Conservation (phyloP, 2,797 vertebrate species). For the Notolepis coatsorum region DNA sequence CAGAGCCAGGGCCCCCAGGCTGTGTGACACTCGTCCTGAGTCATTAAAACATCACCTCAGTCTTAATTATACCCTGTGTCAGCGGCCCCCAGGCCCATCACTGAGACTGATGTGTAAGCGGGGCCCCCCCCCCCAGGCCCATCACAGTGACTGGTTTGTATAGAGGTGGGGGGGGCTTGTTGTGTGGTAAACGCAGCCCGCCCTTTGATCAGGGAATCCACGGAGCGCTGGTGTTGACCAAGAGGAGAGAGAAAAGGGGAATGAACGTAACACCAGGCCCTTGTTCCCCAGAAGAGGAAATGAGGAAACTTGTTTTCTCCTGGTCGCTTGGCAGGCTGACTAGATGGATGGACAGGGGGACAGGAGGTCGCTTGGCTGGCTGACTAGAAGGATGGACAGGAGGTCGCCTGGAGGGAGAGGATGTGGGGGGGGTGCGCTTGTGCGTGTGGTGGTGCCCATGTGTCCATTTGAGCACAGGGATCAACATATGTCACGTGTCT, state of each 20-base stretch:
- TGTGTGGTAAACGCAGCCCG: constrained; percentile 9
- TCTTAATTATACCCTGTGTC: constrained; percentile 75
- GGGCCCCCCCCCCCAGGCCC: constrained; percentile 37
- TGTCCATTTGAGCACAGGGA: constrained; percentile 71
- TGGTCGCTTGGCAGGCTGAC: constrained; percentile 46
- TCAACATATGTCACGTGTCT: constrained; percentile 59
- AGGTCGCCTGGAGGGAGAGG: constrained; percentile 67
- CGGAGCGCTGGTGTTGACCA: constrained; percentile 55
- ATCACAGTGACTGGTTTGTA: too few relatives aligned
- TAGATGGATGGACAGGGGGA: constrained; percentile 51
- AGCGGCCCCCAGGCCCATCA: constrained; percentile 17
- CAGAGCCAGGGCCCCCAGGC: constrained; percentile 48
- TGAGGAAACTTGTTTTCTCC: constrained; percentile 70
- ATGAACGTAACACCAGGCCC: constrained; percentile 59
- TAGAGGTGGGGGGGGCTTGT: too few relatives aligned
- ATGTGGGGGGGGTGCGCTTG: constrained; percentile 67
- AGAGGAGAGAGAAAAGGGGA: too few relatives aligned
- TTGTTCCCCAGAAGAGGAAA: constrained; percentile 66
- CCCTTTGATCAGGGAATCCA: constrained; percentile 66
- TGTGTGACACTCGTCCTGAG: constrained; percentile 61
- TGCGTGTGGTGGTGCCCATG: constrained; percentile 56
- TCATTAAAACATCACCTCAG: constrained; percentile 75
- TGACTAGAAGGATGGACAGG: constrained; percentile 52
- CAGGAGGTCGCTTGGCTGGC: constrained; percentile 50
- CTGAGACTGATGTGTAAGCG: not conserved